These are phyloP conservation scores for Porites lobata DNA, from an alignment of 92 coral and sea anemone genomes.

Conservation along the genomic window DNA sequence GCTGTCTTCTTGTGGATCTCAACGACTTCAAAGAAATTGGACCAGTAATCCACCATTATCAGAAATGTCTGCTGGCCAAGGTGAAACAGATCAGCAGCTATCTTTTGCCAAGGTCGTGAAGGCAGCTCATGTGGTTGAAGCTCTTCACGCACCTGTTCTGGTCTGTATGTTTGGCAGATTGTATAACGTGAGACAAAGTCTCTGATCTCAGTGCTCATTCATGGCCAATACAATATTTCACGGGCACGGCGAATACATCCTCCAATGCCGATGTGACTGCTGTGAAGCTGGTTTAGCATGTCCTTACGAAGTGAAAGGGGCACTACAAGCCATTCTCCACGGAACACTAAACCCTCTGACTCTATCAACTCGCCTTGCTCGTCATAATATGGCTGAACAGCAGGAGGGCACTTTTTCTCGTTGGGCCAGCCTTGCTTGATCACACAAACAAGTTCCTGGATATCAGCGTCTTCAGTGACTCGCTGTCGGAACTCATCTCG, in stretches of 20 bases:
- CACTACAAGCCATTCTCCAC: constrained; percentile 38
- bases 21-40: constrained; percentile 58
- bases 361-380: constrained; percentile 19
- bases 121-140: constrained; percentile 60
- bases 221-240: constrained; percentile 53
- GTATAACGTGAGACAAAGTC: constrained; percentile 52
- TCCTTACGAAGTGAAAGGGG: constrained; percentile 46
- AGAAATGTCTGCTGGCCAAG: constrained; percentile 65
- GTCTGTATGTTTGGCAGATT: constrained; percentile 63
- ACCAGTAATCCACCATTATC: constrained; percentile 65
- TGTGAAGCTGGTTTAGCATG: constrained; percentile 45
- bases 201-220: constrained; percentile 52
- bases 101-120: constrained; percentile 50
- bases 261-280: constrained; percentile 53
- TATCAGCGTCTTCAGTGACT: constrained; percentile 39
- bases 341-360: constrained; percentile 33
- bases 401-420: constrained; percentile 49
- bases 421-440: constrained; percentile 28
- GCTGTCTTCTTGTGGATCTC: constrained; percentile 48
- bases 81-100: constrained; percentile 62
- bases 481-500: constrained; percentile 39
- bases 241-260: constrained; percentile 25
- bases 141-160: constrained; percentile 63
- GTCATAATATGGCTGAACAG: constrained; percentile 42
- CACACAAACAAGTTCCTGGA: constrained; percentile 25